Percentiles rank a stretch among this genome's conserved stretches.
These are phyloP conservation scores for Piprites chloris DNA, from an alignment of 2,113 vertebrate species.

Conservation along the genomic window DNA sequence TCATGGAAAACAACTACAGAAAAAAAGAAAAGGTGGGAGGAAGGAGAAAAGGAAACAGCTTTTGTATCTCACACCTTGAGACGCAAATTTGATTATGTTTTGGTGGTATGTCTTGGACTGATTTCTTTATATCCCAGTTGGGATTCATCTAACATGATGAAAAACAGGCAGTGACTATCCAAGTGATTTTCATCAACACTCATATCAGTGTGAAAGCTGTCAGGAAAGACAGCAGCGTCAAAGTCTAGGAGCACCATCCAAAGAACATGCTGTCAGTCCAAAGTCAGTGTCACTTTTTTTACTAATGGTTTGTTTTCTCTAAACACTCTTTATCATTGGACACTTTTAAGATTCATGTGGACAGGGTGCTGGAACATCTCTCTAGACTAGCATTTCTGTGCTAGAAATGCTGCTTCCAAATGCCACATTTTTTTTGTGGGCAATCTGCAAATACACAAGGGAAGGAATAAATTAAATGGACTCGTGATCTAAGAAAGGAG, in stretches of 20 bases:
- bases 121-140: background rate
- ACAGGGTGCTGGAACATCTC: background rate
- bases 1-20: background rate
- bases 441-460: background rate
- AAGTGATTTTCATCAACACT: background rate
- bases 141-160: background rate
- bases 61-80: background rate
- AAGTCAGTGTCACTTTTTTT: background rate
- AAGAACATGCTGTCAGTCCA: background rate
- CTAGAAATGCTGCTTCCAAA: background rate
- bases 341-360: background rate
- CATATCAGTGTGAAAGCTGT: accelerated
- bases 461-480: background rate
- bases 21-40: background rate
- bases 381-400: background rate
- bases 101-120: background rate
- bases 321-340: background rate
- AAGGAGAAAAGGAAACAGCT: background rate
- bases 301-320: background rate
- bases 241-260: background rate
- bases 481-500: background rate
- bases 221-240: too few relatives aligned
- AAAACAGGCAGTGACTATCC: background rate
- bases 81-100: background rate
- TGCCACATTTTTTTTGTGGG: background rate